Evolutionary conservation across 2,888 invertebrate species (phyloP).

Genomic region (Tipula unca): DNA sequence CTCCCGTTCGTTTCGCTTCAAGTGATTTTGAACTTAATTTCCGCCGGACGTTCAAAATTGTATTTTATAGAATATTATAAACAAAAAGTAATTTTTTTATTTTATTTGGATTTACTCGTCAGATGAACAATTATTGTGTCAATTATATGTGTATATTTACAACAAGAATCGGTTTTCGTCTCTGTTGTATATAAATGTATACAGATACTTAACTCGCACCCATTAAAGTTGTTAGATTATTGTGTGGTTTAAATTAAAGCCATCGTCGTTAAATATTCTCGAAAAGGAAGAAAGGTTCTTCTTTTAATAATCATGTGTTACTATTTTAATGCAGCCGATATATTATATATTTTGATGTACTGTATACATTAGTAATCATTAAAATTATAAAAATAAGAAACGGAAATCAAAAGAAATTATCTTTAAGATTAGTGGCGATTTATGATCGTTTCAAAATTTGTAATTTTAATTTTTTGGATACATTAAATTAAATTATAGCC

Average conservation of each 20-base stretch:
- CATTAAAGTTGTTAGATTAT: not conserved
- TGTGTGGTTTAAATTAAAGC: not conserved
- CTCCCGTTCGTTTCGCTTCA: conserved; percentile 14
- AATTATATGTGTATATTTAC: not conserved
- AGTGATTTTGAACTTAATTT: conserved; percentile 17
- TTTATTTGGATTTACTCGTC: not conserved
- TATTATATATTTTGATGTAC: not conserved
- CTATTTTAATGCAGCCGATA: not conserved
- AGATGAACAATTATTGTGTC: not conserved
- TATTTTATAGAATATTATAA: conserved; percentile 9
- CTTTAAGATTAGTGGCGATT: not conserved
- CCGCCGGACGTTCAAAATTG: conserved; percentile 18
- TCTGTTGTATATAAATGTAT: not conserved
- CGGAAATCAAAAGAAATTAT: conserved; percentile 8
- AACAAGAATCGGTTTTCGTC: not conserved
- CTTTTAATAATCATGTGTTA: conserved; percentile 8
- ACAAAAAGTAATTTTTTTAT: not conserved
- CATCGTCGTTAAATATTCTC: not conserved
- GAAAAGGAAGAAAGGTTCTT: not conserved
- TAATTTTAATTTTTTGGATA: not conserved
- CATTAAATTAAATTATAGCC: not conserved
- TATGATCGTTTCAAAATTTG: not conserved
- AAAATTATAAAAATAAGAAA: conserved; percentile 8
- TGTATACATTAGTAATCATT: not conserved
- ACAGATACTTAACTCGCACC: not conserved